These are phyloP conservation scores for Exephanes ischioxanthus DNA, from an alignment of 2,888 invertebrate species.

Conservation along the genomic window DNA sequence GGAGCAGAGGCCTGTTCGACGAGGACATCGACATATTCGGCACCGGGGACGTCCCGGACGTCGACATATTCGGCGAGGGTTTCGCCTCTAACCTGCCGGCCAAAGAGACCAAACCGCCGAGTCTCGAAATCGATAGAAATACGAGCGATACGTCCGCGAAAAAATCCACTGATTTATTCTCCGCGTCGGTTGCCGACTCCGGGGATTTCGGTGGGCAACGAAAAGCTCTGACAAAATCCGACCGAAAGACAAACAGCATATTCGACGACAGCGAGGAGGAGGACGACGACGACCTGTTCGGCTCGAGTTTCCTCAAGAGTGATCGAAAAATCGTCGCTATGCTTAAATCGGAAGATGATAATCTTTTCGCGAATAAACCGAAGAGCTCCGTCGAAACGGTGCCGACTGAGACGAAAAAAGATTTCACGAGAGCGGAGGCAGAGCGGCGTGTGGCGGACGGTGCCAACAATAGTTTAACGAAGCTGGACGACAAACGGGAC, in stretches of 20 bases:
- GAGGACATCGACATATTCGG: constrained; percentile 79
- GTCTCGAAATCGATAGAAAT: neutral
- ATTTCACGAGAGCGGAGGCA: constrained; percentile 54
- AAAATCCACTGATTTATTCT: constrained; percentile 39
- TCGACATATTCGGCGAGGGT: constrained; percentile 61
- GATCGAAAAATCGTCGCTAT: constrained; percentile 49
- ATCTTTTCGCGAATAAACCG: constrained; percentile 60
- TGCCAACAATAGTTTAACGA: constrained; percentile 55
- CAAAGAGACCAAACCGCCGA: constrained; percentile 12
- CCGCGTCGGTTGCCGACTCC: constrained; percentile 2
- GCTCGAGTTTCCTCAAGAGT: constrained; percentile 62
- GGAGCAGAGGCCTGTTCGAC: constrained; percentile 76
- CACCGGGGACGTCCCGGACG: constrained; percentile 53
- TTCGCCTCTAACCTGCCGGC: constrained; percentile 41
- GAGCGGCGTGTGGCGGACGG: constrained; percentile 26
- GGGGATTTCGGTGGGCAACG: neutral
- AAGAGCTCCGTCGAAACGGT: constrained; percentile 46
- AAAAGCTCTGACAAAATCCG: constrained; percentile 31
- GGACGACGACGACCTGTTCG: constrained; percentile 74
- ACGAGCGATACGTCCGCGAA: constrained; percentile 22
- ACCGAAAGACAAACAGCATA: constrained; percentile 69
- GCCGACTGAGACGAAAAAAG: constrained; percentile 69
- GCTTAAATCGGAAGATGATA: constrained; percentile 58
- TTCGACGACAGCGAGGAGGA: constrained; percentile 78
- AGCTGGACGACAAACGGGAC: constrained; percentile 46